Evolutionary conservation across 2,113 vertebrate species (phyloP), one percentile per base, ranked within the genome.

Genomic region (Centropristis striata): DNA sequence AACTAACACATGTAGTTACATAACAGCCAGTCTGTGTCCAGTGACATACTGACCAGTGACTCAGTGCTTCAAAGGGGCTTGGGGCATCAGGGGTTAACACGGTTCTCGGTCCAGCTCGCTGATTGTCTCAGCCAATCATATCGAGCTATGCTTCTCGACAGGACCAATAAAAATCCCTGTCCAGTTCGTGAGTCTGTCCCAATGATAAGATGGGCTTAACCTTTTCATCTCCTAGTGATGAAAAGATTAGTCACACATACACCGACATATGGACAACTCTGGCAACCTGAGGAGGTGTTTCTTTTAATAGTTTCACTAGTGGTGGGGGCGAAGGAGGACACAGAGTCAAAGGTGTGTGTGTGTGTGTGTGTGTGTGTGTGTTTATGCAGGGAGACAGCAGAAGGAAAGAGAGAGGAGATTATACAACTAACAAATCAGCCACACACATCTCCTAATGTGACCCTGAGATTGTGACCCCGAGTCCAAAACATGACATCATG

Each of bases 401-500:
- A 27, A 71, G 11, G 53, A 25, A 21, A 32, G 20, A 28, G 53
- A 25, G 27, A 32, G 20, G 27, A 15, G 21, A 69, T 42, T 61
- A 25, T 21, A 15, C 14, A 2, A 41, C 36, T 7, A 23, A 18
- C 18, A 63, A 49, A 71, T 51, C 39, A 67, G 36, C 25, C 42
- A 25, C 37, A 53, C 2, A 67, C 25, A 13, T 23, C 68, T 67
- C 65, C 50, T 14, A 78, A 47, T 16, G 27, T 80, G 78, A 87
- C 86, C 81, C 53, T 60, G 63, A 80, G 78, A 78, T 54, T 80
- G 76, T 91, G 88, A 90, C 87, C 81, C 58, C 59, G 28, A 65
- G 65, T 75, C 80, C 23, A 44, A 71, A 74, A 54, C 47, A 84
- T 93, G 82, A 93, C 87, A 90, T 92, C 89, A 93, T 71, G 73